These are phyloP conservation scores for Furcula furcula DNA, from an alignment of 2,888 invertebrate species.

Conservation along the genomic window DNA sequence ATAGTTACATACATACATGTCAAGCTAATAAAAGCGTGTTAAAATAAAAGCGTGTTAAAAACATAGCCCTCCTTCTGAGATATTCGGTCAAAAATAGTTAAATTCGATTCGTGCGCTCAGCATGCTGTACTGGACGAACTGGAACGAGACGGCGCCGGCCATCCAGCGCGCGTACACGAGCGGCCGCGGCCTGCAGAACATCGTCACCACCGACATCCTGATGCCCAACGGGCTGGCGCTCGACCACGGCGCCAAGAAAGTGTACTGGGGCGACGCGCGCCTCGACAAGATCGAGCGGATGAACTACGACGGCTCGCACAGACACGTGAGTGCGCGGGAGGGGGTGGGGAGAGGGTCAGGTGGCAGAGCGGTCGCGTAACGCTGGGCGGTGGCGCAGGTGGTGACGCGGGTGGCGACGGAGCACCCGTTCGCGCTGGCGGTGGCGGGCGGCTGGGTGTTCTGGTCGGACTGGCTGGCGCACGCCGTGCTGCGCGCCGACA, in stretches of 20 bases:
- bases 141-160: conserved; percentile 90
- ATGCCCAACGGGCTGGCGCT: conserved; percentile 93
- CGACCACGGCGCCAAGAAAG: conserved; percentile 87
- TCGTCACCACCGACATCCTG: conserved; percentile 88
- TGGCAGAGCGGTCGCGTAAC: conserved; percentile 82
- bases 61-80: no score
- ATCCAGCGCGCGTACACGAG: conserved; percentile 89
- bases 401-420: conserved; percentile 87
- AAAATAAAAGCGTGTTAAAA: no score
- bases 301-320: conserved; percentile 89
- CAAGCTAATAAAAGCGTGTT: no score
- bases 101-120: no score
- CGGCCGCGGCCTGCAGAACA: conserved; percentile 85
- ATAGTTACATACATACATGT: no score
- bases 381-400: conserved; percentile 53
- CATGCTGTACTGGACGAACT: conserved; percentile 94
- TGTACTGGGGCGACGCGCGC: conserved; percentile 94
- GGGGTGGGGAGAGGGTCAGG: conserved; percentile 46
- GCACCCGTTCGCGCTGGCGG: conserved; percentile 93
- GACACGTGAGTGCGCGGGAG: conserved; percentile 70
- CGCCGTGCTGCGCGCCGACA: conserved; percentile 90
- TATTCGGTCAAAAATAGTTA: no score
- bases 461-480: conserved; percentile 96
- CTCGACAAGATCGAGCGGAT: conserved; percentile 92
- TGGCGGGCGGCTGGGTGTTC: conserved; percentile 90